Percentiles rank a stretch among this genome's conserved stretches.
Evolutionary conservation across 2,113 vertebrate genomes (phyloP).

Genomic region (Paradoxurus hermaphroditus): DNA sequence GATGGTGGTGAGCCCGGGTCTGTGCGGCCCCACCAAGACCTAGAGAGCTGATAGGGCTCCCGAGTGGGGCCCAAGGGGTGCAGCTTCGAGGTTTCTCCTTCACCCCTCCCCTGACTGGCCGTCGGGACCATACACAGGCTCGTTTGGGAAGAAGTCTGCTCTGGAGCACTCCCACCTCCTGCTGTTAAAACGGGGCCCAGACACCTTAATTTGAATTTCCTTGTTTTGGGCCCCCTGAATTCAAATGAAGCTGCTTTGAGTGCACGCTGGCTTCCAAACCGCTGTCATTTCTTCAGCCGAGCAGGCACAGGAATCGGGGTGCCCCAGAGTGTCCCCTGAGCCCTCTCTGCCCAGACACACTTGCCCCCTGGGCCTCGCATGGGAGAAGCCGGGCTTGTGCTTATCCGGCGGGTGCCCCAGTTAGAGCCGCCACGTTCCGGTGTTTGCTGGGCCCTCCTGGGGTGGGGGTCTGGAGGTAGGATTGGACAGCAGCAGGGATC

Average conservation of each 20-base stretch:
- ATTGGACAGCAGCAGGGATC: fast-evolving
- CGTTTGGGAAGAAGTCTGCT: background rate
- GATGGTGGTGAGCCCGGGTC: fast-evolving
- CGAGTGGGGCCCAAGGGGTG: background rate
- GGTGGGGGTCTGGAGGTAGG: background rate
- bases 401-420: background rate
- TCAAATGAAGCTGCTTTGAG: background rate
- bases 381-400: background rate
- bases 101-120: background rate
- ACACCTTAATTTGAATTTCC: slow-evolving; percentile 50
- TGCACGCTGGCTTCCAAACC: background rate
- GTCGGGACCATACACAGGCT: slow-evolving; percentile 3
- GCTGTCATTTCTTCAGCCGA: background rate
- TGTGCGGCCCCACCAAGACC: fast-evolving
- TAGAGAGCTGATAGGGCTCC: background rate
- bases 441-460: background rate
- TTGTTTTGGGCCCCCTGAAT: background rate
- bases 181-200: background rate
- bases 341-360: background rate
- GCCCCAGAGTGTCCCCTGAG: background rate
- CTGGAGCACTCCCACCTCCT: background rate
- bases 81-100: background rate
- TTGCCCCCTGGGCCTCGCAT: no score
- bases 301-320: background rate
- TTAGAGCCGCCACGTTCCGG: no score